Conservation (phyloP, 30 jellyfish, hydroid and myxozoan genomes). For the Hydractinia symbiolongicarpus region DNA sequence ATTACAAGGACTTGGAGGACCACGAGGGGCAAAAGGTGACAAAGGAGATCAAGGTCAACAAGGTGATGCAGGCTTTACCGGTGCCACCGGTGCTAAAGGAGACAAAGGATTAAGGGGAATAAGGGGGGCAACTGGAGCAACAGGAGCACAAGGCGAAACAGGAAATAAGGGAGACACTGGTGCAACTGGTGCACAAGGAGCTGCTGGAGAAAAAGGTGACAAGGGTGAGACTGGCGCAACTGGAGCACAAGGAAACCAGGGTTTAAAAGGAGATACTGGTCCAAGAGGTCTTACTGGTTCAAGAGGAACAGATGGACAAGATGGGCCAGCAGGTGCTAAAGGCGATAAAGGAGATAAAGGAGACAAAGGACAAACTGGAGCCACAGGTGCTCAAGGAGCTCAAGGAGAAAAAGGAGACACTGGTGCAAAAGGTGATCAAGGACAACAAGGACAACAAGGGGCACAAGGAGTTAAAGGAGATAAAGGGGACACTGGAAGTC, state of each 20-base stretch:
- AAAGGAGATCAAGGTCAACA: conserved; percentile 15
- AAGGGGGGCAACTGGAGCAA: not conserved
- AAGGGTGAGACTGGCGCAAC: not conserved
- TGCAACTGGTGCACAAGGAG: too few species aligned
- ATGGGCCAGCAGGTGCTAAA: not conserved
- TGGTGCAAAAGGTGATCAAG: conserved; percentile 6
- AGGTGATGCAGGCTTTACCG: not conserved
- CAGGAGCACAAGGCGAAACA: not conserved
- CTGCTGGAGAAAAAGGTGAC: not conserved
- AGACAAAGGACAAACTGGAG: conserved; percentile 1
- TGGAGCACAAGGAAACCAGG: not conserved
- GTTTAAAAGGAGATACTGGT: not conserved
- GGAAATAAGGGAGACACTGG: not conserved
- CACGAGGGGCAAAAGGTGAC: conserved; percentile 20
- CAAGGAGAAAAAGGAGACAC: conserved; percentile 21
- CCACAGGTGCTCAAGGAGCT: not conserved
- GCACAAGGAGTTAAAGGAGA: conserved; percentile 13
- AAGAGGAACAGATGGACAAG: not conserved
- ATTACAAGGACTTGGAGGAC: not conserved
- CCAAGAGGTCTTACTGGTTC: not conserved
- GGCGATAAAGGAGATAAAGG: conserved; percentile 9
- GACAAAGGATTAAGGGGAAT: conserved; percentile 13
- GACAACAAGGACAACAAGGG: conserved; percentile 20
- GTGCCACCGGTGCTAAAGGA: conserved; percentile 2
- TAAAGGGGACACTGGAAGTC: not conserved